These are phyloP conservation scores for Erpetoichthys calabaricus DNA, from an alignment of 2,797 vertebrate species.

Conservation along the genomic window DNA sequence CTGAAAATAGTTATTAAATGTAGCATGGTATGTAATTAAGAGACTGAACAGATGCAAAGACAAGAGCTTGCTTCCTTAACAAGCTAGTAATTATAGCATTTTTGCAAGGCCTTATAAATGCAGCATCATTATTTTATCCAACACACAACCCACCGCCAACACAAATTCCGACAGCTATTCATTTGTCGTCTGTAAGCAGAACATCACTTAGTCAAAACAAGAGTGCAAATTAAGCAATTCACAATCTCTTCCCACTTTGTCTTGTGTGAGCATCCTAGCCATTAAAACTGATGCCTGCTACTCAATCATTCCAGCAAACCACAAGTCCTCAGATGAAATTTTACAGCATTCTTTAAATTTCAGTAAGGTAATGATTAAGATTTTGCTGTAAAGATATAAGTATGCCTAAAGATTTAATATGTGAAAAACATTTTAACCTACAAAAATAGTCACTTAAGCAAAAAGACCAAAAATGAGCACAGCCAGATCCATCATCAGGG, in stretches of 20 bases:
- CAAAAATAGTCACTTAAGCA: too few species aligned
- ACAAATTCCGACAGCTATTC: not conserved
- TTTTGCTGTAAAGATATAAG: too few species aligned
- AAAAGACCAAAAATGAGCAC: too few species aligned
- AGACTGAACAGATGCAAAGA: not conserved
- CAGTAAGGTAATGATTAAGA: too few species aligned
- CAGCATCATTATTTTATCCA: not conserved
- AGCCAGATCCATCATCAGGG: too few species aligned
- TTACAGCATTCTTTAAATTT: too few species aligned
- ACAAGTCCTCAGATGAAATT: too few species aligned
- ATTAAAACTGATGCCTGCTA: too few species aligned
- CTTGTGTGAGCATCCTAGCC: too few species aligned
- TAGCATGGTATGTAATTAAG: not conserved
- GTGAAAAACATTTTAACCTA: too few species aligned
- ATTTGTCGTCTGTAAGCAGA: not conserved
- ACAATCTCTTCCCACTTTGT: not conserved
- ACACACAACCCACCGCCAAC: not conserved
- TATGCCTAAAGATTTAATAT: too few species aligned
- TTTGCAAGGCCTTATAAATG: not conserved
- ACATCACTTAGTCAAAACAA: not conserved
- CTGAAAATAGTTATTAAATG: conserved; percentile 1
- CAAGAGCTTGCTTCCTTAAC: not conserved
- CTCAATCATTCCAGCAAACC: too few species aligned
- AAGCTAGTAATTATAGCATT: not conserved
- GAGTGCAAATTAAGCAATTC: conserved; percentile 5